These are phyloP conservation scores for Nesogale talazaci DNA, from an alignment of 2,113 vertebrate genomes.

Conservation along the genomic window DNA sequence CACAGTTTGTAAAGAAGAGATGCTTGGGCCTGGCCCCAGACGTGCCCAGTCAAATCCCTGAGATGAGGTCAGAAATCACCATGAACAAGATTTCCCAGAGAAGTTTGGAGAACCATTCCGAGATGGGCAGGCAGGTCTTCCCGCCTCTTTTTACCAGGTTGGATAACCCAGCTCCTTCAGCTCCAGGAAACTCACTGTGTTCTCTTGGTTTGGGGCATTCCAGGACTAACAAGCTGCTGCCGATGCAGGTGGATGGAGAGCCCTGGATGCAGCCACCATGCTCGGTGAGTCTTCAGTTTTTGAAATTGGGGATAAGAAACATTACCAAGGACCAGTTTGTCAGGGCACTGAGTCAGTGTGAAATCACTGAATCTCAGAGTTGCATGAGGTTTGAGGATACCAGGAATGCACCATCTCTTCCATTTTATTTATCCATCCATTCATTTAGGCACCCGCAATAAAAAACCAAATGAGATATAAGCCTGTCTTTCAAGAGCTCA, in stretches of 20 bases:
- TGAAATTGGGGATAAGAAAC: background rate
- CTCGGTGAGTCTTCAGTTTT: slow-evolving; percentile 87
- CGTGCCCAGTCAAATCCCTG: background rate
- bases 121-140: background rate
- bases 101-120: background rate
- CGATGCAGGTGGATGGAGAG: slow-evolving; percentile 98
- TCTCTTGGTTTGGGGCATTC: slow-evolving; percentile 52
- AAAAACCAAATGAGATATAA: background rate
- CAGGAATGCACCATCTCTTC: background rate
- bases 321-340: background rate
- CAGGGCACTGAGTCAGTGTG: background rate
- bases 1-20: background rate
- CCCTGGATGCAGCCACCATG: slow-evolving; percentile 98
- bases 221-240: slow-evolving; percentile 94
- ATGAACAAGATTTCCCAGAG: background rate
- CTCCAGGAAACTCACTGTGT: background rate
- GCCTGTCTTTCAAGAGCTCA: background rate
- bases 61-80: background rate
- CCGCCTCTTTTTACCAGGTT: background rate
- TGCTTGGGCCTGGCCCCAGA: background rate
- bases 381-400: background rate
- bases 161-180: background rate
- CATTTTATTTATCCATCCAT: background rate
- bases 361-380: background rate
- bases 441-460: background rate